Evolutionary conservation across 64 coral and sea anemone genomes (phyloP), one percentile per base, ranked within the genome.

Genomic region (Stichodactyla helianthus): DNA sequence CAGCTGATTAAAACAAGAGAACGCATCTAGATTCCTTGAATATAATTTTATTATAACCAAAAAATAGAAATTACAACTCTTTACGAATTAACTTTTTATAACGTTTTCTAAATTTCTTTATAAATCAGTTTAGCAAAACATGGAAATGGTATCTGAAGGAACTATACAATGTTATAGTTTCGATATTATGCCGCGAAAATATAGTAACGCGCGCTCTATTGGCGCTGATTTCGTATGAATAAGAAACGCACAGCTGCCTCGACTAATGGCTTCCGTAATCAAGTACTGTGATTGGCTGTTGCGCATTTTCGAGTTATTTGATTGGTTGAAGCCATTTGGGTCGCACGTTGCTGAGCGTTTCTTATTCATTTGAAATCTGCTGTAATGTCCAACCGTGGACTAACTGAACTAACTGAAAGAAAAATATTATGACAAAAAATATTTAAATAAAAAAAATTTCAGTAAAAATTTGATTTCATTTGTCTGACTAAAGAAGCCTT

Each of bases 21-120:
- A 20, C 18, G 12, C 17, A 65, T 65, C 12, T 20, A 20, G 62
- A 15, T 81, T 81, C 35, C 35, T 44, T 44, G 15, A 81, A 81
- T 31, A 53, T 79, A 17, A 50, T 81, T 81, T 81, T 81, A 81
- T 81, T 81, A 81, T 54, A 28, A 81, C 6, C 78, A 81, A 81
- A 44, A 79, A 81, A 81, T 81, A 81, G 78, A 81, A 81, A 81
- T 81, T 54, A 81, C 78, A 81, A 81, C 78, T 81, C 26, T 79
- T 54, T 81, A 74, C 68, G 68, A 81, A 81, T 81, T 51, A 52
- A n/a, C 51, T 81, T 52, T 81, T 52, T 81, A 81, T 81, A 81
- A 81, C 51, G 78, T 54, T 26, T 74, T 74, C 25, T 74, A 74
- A 74, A 51, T 81, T 52, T 81, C 77, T 81, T 54, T 54, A 54